Evolutionary conservation across 2,113 vertebrate species (phyloP), one percentile per base, ranked within the genome.

Genomic region (Aegithalos caudatus): DNA sequence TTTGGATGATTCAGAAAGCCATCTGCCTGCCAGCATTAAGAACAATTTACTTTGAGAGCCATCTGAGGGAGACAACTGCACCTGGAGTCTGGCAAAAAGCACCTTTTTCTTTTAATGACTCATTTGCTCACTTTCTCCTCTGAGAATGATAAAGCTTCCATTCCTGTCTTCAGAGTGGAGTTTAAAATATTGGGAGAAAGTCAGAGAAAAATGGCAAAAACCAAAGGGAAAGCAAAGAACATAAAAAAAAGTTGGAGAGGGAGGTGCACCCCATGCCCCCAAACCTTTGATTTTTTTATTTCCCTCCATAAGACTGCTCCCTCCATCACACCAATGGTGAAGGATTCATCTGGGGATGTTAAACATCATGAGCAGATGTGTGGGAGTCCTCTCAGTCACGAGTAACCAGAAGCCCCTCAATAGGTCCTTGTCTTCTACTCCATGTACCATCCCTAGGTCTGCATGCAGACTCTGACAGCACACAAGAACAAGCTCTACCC

Each of bases 21-120:
- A 85, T 67, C 54, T 89, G 44, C 50, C 83, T 57, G 58, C 73
- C 81, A 94, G 31, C 60, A 91, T 42, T 92, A 90, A 71, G 66
- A 77, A 54, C 47, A 51, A 80, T 66, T 89, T 74, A 91, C 44
- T 88, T 31, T 62, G 38, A 90, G 40, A 94, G 23, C n/a, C n/a
- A 67, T 74, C 58, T 72, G 25, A 42, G 47, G 42, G n/a, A 80
- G 7, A 79, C 37, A 77, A 74, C 51, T 21, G 17, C 48, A 96
- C 65, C 70, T 72, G 47, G 54, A 82, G 0, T 58, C 57, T 94
- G 60, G 58, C 80, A 88, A 90, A 65, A 84, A 79, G 7, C 37
- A 40, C 23, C 20, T 22, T 54, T 93, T 85, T 86, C 27, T 72
- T 88, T 72, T 85, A 77, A 73, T 81, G 48, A 69, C n/a, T 86